Evolutionary conservation across 2,888 invertebrate genomes (phyloP).

Genomic region (Drosophila rellima): DNA sequence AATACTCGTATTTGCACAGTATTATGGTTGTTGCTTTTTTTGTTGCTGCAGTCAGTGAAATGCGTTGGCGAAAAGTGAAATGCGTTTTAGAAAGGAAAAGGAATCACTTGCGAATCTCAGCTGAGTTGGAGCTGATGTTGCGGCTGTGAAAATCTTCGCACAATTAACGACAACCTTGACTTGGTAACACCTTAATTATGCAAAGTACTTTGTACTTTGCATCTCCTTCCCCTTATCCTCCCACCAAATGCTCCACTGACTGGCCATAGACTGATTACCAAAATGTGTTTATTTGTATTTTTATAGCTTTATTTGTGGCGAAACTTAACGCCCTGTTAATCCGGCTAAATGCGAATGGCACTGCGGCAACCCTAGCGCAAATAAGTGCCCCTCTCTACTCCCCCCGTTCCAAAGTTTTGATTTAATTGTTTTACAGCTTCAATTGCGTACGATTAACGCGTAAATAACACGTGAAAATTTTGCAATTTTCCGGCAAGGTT

Average conservation of each 20-base stretch:
- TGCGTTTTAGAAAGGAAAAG: constrained; percentile 77
- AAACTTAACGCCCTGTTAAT: constrained; percentile 82
- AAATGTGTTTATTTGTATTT: constrained; percentile 42
- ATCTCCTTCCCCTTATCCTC: not conserved
- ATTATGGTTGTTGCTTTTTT: constrained; percentile 21
- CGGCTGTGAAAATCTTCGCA: constrained; percentile 21
- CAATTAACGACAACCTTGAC: constrained; percentile 73
- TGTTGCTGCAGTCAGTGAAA: constrained; percentile 34
- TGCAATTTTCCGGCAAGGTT: constrained; percentile 68
- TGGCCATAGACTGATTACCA: constrained; percentile 39
- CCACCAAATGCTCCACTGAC: constrained; percentile 23
- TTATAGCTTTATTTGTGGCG: constrained; percentile 63
- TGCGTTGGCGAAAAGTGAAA: constrained; percentile 75
- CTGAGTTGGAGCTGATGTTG: not conserved
- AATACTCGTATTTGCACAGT: constrained; percentile 55
- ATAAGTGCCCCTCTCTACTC: constrained; percentile 55
- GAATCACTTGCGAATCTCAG: constrained; percentile 36
- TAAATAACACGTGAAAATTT: constrained; percentile 77
- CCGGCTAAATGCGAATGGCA: constrained; percentile 67
- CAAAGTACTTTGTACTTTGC: constrained; percentile 9
- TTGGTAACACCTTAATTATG: constrained; percentile 65
- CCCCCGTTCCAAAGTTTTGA: constrained; percentile 1
- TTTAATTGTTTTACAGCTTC: constrained; percentile 57
- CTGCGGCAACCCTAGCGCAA: constrained; percentile 70
- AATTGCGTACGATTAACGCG: constrained; percentile 73